Conservation (phyloP, 2,888 invertebrate genomes). For the Nymphalis urticae region DNA sequence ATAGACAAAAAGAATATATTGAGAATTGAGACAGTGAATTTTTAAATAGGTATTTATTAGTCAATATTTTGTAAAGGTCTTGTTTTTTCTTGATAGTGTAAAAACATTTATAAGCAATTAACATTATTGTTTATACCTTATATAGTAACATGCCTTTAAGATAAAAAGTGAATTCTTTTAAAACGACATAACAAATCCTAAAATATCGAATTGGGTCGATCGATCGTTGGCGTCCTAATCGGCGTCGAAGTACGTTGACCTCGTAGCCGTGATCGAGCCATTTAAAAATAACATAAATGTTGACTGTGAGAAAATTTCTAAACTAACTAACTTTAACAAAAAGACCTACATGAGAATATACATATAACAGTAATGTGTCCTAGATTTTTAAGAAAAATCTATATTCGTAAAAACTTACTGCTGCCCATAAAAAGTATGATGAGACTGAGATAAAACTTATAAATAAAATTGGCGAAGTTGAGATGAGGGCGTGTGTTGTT, state of each 20-base stretch:
- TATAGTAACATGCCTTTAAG: background rate
- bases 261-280: constrained; percentile 23
- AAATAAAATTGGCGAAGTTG: constrained; percentile 46
- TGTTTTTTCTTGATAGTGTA: background rate
- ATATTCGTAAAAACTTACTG: constrained; percentile 32
- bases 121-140: too few species aligned
- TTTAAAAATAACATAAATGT: constrained; percentile 28
- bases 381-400: constrained; percentile 32
- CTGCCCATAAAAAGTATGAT: constrained; percentile 34
- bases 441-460: constrained; percentile 33
- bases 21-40: background rate
- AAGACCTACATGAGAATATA: constrained; percentile 12
- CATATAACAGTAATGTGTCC: constrained; percentile 39
- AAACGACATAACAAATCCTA: constrained; percentile 22
- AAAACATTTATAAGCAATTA: background rate
- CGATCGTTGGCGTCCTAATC: constrained; percentile 27
- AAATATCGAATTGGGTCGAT: constrained; percentile 29
- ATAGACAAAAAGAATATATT: background rate
- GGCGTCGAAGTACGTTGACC: constrained; percentile 26
- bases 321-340: constrained; percentile 28
- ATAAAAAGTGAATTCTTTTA: constrained; percentile 12
- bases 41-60: background rate
- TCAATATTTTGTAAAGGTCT: background rate
- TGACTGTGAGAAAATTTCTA: constrained; percentile 30
- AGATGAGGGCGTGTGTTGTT: constrained; percentile 53